phyloP scores from a whole-genome alignment of 2,888 invertebrate species.

The Hecatera dysodea region DNA sequence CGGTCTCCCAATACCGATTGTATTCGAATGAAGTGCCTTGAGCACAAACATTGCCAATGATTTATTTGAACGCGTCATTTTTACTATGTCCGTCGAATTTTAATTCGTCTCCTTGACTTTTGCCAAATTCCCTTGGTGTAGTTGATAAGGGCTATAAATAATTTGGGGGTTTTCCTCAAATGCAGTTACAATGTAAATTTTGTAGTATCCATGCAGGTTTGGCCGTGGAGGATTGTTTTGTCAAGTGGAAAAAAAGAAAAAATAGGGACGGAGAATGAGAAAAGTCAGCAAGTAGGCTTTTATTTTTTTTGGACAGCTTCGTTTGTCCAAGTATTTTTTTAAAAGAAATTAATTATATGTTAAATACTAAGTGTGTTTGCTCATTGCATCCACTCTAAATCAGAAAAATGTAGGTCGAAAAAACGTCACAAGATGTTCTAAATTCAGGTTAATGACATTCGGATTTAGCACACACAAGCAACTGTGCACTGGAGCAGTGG shows the following conservation, averaged over 20 bases:
- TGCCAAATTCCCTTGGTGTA: conserved; percentile 34
- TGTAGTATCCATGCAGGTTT: conserved; percentile 17
- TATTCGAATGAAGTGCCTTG: conserved; percentile 44
- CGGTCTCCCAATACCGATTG: conserved; percentile 19
- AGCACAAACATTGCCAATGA: conserved; percentile 28
- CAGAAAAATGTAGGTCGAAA: too few relatives aligned
- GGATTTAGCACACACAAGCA: too few relatives aligned
- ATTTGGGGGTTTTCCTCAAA: conserved; percentile 43
- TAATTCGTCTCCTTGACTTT: conserved; percentile 32
- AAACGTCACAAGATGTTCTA: background rate
- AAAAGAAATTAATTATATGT: background rate
- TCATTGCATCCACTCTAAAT: background rate
- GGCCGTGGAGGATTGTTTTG: background rate
- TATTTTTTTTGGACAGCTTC: background rate
- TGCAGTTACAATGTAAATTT: conserved; percentile 1
- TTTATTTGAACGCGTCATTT: conserved; percentile 41
- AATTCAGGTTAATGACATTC: background rate
- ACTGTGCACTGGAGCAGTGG: too few relatives aligned
- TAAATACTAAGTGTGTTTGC: background rate
- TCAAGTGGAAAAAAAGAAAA: too few relatives aligned
- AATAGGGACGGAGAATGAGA: too few relatives aligned
- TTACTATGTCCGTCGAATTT: conserved; percentile 40
- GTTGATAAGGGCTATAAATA: conserved; percentile 24
- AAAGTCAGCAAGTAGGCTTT: background rate
- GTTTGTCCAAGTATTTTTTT: background rate